A percentile compares a stretch with the other conserved stretches of the same genome.
Conservation (phyloP, 2,797 vertebrate species). For the Tachyglossus aculeatus region DNA sequence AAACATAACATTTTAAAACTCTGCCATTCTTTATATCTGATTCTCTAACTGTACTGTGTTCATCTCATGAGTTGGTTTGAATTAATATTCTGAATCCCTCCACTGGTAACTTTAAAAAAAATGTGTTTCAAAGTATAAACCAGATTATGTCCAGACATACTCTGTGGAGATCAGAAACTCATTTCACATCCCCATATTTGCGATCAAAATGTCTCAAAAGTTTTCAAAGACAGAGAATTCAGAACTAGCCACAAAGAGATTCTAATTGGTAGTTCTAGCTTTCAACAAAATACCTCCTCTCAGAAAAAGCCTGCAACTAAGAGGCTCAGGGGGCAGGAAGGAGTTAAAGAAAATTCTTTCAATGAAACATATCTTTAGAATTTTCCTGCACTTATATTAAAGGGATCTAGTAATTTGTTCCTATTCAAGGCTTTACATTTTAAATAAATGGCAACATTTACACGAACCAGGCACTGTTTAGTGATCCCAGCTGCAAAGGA, state of each 20-base stretch:
- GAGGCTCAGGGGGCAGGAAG: slow-evolving; percentile 17
- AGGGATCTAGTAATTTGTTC: slow-evolving; percentile 15
- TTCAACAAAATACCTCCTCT: not conserved
- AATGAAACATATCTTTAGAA: slow-evolving; percentile 21
- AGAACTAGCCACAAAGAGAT: not conserved
- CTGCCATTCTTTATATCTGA: slow-evolving; percentile 10
- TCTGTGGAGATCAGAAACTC: slow-evolving; percentile 40
- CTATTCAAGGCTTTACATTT: slow-evolving; percentile 30
- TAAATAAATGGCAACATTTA: slow-evolving; percentile 30
- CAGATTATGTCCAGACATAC: not conserved
- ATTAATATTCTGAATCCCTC: slow-evolving; percentile 5
- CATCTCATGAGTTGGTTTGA: not conserved
- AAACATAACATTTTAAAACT: slow-evolving; percentile 29
- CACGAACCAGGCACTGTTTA: slow-evolving; percentile 4
- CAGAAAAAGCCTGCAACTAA: not conserved
- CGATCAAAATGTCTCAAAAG: slow-evolving; percentile 1
- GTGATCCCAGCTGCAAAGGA: slow-evolving; percentile 22
- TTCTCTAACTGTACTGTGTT: not conserved
- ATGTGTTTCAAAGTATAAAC: slow-evolving; percentile 8
- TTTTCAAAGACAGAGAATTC: not conserved
- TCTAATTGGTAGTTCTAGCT: not conserved
- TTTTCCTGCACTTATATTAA: slow-evolving; percentile 25
- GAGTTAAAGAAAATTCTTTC: slow-evolving; percentile 24
- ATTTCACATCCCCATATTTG: not conserved
- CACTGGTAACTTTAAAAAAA: not conserved